Percentiles rank a stretch among this genome's conserved stretches.
phyloP scores from a whole-genome alignment of 1,140 invertebrate species.

The Drosophila micromelanica region DNA sequence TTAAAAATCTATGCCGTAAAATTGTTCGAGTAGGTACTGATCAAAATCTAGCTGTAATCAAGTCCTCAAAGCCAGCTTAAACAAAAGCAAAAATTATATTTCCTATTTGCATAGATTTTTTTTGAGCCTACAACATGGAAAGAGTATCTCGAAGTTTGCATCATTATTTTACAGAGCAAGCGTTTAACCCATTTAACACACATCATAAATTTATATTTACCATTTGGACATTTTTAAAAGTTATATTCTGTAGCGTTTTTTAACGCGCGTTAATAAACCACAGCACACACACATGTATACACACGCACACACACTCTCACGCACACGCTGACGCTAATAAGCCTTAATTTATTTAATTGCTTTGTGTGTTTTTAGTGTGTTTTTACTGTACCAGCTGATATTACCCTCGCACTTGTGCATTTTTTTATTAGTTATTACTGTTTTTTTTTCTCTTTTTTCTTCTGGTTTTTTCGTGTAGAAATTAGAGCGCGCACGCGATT shows the following conservation, averaged over 20 bases:
- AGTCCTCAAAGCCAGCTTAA: no score
- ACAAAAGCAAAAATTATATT: no score
- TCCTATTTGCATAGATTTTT: no score
- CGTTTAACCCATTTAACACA: slow-evolving; percentile 71
- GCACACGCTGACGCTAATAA: slow-evolving; percentile 54
- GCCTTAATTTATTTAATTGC: slow-evolving; percentile 83
- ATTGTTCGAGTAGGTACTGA: no score
- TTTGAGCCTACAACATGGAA: no score
- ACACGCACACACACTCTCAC: slow-evolving; percentile 48
- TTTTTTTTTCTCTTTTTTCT: slow-evolving; percentile 27
- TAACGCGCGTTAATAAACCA: slow-evolving; percentile 53
- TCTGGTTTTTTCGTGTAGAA: slow-evolving; percentile 11
- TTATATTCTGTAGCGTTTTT: slow-evolving; percentile 63
- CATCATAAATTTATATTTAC: slow-evolving; percentile 44
- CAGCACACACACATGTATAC: slow-evolving; percentile 5
- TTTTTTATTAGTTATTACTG: slow-evolving; percentile 53
- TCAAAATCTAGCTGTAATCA: no score
- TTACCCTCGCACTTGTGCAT: slow-evolving; percentile 30
- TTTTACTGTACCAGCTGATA: slow-evolving; percentile 13
- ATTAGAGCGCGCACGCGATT: slow-evolving; percentile 47
- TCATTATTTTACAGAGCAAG: slow-evolving; percentile 6
- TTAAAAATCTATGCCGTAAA: no score
- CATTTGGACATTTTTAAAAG: slow-evolving; percentile 28
- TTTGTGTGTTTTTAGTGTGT: slow-evolving; percentile 42
- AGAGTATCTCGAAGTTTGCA: no score